Evolutionary conservation across 1,140 invertebrate species (phyloP).

Genomic region (Matsumurasca onukii): DNA sequence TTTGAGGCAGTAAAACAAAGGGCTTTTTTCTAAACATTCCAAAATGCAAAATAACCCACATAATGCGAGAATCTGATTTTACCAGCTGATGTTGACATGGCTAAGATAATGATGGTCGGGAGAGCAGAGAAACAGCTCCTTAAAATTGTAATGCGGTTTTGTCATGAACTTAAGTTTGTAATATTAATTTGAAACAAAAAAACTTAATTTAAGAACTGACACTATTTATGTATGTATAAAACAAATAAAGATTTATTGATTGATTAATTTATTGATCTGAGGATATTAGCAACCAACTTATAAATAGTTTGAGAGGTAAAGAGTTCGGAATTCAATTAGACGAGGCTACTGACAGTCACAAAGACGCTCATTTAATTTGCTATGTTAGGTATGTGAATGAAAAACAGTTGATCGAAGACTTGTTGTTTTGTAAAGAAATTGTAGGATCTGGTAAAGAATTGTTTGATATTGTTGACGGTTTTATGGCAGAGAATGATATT

Average conservation of each 20-base stretch:
- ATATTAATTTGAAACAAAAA: no score
- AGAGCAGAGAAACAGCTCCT: constrained; percentile 39
- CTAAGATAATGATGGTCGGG: constrained; percentile 44
- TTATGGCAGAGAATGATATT: neutral
- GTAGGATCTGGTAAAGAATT: neutral
- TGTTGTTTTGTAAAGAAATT: neutral
- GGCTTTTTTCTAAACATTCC: constrained; percentile 8
- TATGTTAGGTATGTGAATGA: constrained; percentile 15
- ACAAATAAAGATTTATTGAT: neutral
- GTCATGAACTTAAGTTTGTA: no score
- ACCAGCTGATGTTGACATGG: constrained; percentile 44
- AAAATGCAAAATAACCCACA: constrained; percentile 43
- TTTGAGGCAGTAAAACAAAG: neutral
- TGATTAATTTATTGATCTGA: neutral
- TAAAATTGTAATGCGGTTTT: no score
- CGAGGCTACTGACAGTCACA: constrained; percentile 21
- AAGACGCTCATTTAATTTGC: constrained; percentile 3
- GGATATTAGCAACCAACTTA: neutral
- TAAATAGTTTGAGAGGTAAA: neutral
- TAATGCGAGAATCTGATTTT: constrained; percentile 47
- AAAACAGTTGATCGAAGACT: constrained; percentile 5
- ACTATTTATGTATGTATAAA: constrained; percentile 30
- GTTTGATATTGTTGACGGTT: neutral
- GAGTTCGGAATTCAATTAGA: neutral
- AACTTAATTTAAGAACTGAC: no score